Percentiles rank a stretch among this genome's conserved stretches.
phyloP scores from a whole-genome alignment of 2,113 vertebrate genomes.

The Cercocebus atys region DNA sequence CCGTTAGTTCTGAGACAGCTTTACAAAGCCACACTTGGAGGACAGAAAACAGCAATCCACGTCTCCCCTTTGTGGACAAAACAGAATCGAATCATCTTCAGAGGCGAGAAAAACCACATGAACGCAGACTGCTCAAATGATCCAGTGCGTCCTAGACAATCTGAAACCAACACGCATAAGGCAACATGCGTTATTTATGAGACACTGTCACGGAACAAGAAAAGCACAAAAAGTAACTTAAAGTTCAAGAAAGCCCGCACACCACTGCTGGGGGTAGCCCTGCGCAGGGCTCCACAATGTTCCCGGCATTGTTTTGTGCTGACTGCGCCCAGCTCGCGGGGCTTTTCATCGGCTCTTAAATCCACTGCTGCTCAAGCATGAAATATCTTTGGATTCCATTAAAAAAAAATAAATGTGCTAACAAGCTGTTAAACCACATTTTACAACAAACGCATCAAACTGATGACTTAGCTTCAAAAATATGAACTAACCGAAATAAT shows the following conservation, averaged over 20 bases:
- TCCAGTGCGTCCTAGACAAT: constrained; percentile 25
- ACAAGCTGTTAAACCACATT: constrained; percentile 80
- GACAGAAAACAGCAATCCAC: constrained; percentile 50
- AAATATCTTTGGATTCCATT: constrained; percentile 80
- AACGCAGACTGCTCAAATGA: constrained; percentile 41
- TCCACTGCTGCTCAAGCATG: constrained; percentile 72
- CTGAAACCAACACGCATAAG: constrained; percentile 46
- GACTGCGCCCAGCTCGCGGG: neutral
- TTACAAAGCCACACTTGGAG: constrained; percentile 55
- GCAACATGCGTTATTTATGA: constrained; percentile 31
- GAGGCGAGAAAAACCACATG: constrained; percentile 33
- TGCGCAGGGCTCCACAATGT: neutral
- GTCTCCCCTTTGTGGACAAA: neutral
- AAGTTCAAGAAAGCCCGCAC: neutral
- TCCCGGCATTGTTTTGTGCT: constrained; percentile 59
- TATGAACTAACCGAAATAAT: constrained; percentile 67
- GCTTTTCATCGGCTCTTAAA: constrained; percentile 77
- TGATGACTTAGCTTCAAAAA: constrained; percentile 72
- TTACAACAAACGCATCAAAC: constrained; percentile 69
- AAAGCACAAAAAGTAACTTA: neutral
- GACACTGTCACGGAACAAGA: neutral
- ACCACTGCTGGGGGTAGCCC: neutral
- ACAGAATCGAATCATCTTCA: constrained; percentile 54
- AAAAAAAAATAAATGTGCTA: constrained; percentile 70
- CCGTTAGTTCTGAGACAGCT: constrained; percentile 50